Conservation (phyloP, 2,113 vertebrate species). For the Anthoscopus minutus region DNA sequence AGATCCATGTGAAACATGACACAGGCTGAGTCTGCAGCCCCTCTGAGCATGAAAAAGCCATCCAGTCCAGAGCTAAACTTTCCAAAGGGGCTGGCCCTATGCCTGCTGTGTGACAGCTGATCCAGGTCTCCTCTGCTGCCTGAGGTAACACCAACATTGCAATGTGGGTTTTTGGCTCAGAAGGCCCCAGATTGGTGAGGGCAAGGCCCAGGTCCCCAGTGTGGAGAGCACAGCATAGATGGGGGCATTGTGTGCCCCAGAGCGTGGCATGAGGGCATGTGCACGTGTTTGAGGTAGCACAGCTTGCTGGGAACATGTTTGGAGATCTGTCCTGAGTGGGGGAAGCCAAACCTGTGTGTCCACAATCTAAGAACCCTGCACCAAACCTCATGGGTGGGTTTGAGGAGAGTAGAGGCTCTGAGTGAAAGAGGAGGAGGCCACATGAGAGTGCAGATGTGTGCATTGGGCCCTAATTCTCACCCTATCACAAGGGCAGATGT, state of each 20-base stretch:
- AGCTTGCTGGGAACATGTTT: accelerated
- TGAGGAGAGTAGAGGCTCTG: background rate
- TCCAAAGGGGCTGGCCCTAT: background rate
- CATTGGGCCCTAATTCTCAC: background rate
- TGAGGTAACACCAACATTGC: background rate
- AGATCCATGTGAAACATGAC: background rate
- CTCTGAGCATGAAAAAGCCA: background rate
- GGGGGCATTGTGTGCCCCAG: background rate
- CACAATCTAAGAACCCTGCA: background rate
- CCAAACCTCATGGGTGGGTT: background rate
- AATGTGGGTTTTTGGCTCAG: background rate
- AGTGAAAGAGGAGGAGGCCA: background rate
- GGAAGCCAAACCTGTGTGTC: background rate
- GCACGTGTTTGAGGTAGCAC: background rate
- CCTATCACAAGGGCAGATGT: background rate
- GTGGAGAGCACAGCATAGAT: background rate
- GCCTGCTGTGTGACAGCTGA: background rate
- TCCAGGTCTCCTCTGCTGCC: background rate
- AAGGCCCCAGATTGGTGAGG: background rate
- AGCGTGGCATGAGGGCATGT: accelerated
- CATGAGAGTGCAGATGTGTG: accelerated
- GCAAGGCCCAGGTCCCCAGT: background rate
- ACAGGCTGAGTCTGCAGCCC: background rate
- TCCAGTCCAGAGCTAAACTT: background rate
- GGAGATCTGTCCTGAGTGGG: accelerated